phyloP scores from a whole-genome alignment of 2,113 vertebrate genomes.

The chimpanzee (Pan troglodytes) region NHGRI_mPanTro3-v2.1_pri NC_072408.2:106439501-106440000 shows the following conservation, averaged over 20 bases:
- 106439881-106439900: not conserved
- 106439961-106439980: constrained; percentile 39
- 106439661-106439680: not conserved
- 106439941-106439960: not conserved
- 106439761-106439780: not conserved
- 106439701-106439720: not conserved
- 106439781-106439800: not conserved
- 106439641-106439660: not conserved
- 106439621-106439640: not conserved
- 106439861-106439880: not conserved
- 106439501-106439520: not conserved
- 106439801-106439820: not conserved
- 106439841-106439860: not conserved
- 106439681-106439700: not conserved
- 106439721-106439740: not conserved
- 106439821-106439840: not conserved
- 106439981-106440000: not conserved
- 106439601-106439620: not conserved
- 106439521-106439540: not conserved
- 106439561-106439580: not conserved
- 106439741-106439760: not conserved
- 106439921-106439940: not conserved
- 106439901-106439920: not conserved
- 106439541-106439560: not conserved
- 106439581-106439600: not conserved